Evolutionary conservation across 2,797 vertebrate species (phyloP).

Genomic region (Coranthus polyacanthus): DNA sequence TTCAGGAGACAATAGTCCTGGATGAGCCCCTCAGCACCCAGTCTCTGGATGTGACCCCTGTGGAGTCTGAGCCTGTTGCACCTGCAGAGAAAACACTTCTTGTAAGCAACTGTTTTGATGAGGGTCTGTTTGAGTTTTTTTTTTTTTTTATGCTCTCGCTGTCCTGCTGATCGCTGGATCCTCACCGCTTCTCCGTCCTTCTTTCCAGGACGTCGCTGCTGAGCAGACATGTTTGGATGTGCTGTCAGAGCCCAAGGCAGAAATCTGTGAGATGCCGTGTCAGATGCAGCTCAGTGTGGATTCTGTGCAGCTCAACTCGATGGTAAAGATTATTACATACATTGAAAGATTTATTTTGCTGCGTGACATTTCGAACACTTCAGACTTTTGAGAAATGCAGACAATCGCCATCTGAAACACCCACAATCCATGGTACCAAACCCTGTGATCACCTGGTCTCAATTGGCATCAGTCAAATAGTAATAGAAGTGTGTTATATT

Average conservation of each 20-base stretch:
- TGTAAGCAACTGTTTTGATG: constrained; percentile 38
- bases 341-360: no score
- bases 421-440: no score
- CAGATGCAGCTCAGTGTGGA: constrained; percentile 63
- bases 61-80: constrained; percentile 28
- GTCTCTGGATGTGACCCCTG: constrained; percentile 17
- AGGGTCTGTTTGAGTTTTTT: neutral
- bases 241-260: constrained; percentile 45
- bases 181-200: neutral
- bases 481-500: no score
- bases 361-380: no score
- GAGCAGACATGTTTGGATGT: constrained; percentile 44
- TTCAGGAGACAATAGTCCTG: constrained; percentile 54
- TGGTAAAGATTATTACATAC: constrained; percentile 42
- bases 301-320: constrained; percentile 47
- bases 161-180: neutral
- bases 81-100: constrained; percentile 48
- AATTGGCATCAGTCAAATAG: no score
- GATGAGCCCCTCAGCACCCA: constrained; percentile 33
- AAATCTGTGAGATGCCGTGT: constrained; percentile 62
- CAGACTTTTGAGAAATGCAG: no score
- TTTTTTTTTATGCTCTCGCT: no score
- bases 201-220: constrained; percentile 37
- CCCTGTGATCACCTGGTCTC: no score
- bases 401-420: no score